Conservation (phyloP, 2,888 invertebrate genomes). For the Aleiodes testaceus region DNA sequence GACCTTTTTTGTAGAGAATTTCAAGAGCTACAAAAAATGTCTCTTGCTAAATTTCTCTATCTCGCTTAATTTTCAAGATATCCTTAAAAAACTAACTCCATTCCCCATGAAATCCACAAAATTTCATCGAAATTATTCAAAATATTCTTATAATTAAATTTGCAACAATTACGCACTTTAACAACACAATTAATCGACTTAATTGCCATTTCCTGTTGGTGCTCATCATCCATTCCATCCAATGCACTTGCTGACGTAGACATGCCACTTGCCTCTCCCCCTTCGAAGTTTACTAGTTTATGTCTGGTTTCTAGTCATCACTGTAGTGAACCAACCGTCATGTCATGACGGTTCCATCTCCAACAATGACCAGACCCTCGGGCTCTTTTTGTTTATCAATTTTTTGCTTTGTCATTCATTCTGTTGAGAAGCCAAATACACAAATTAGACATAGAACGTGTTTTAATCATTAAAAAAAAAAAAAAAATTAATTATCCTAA, state of each 20-base stretch:
- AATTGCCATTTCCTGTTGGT: conserved; percentile 68
- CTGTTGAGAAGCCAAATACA: conserved; percentile 55
- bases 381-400: conserved; percentile 68
- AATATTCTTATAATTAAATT: conserved; percentile 35
- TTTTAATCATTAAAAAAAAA: conserved; percentile 5
- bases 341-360: conserved; percentile 36
- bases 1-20: not conserved
- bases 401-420: conserved; percentile 63
- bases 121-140: not conserved
- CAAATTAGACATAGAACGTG: conserved; percentile 43
- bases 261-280: conserved; percentile 2
- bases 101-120: not conserved
- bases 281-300: conserved; percentile 17
- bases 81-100: too few relatives aligned
- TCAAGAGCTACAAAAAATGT: too few relatives aligned
- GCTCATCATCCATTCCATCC: conserved; percentile 40
- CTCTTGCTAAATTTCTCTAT: too few relatives aligned
- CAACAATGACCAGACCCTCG: conserved; percentile 59
- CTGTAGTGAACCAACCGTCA: conserved; percentile 39
- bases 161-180: conserved; percentile 64
- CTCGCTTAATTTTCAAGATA: too few relatives aligned
- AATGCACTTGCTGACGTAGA: conserved; percentile 19
- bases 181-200: conserved; percentile 66
- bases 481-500: too few relatives aligned
- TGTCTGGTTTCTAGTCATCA: conserved; percentile 23